Evolutionary conservation across 30 jellyfish, hydroid and myxozoan genomes (phyloP).

Genomic region (Cassiopea andromeda): DNA sequence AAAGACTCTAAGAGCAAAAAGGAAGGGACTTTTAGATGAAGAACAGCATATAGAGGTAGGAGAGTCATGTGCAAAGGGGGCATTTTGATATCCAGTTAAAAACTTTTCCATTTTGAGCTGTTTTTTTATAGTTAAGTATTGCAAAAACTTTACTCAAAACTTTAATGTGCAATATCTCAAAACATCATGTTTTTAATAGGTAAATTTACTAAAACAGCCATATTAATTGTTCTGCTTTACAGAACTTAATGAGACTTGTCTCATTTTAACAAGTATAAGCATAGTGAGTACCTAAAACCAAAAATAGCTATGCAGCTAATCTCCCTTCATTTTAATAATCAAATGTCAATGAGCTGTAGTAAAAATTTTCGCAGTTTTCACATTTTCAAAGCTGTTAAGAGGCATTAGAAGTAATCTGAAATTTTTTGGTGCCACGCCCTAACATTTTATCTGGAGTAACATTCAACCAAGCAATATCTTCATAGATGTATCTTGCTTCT

Average conservation of each 20-base stretch:
- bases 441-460: background rate
- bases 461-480: background rate
- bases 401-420: background rate
- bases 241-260: background rate
- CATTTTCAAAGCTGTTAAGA: background rate
- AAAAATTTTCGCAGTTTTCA: background rate
- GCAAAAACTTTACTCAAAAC: background rate
- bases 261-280: background rate
- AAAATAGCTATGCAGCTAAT: background rate
- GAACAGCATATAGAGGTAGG: constrained; percentile 44
- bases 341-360: background rate
- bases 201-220: background rate
- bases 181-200: background rate
- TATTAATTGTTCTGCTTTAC: background rate
- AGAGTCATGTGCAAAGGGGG: constrained; percentile 42
- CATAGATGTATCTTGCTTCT: background rate
- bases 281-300: background rate
- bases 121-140: background rate
- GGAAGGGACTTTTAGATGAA: constrained; percentile 42
- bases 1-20: constrained; percentile 33
- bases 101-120: background rate
- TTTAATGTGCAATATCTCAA: background rate
- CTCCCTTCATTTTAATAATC: background rate
- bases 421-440: background rate
- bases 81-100: constrained; percentile 3